Conservation (phyloP, 2,797 vertebrate species). For the Gallirallus australis region DNA sequence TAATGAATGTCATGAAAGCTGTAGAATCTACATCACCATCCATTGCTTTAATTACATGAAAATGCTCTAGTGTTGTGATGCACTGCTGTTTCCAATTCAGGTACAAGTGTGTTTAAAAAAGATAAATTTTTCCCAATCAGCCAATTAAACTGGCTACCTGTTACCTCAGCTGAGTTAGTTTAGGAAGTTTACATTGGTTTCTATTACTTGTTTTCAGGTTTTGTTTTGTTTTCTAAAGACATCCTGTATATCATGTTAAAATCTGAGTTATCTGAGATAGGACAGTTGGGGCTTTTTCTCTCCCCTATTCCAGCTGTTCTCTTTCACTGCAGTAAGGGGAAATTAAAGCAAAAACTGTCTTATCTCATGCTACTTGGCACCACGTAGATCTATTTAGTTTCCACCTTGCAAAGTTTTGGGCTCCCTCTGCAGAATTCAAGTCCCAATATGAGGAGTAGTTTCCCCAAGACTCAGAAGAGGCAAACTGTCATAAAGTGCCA, state of each 20-base stretch:
- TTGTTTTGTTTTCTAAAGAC: conserved; percentile 78
- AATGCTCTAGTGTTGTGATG: conserved; percentile 85
- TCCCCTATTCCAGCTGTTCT: conserved; percentile 40
- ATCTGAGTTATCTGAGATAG: conserved; percentile 72
- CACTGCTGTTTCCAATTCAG: conserved; percentile 86
- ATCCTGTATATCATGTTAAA: conserved; percentile 79
- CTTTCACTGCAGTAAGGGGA: conserved; percentile 61
- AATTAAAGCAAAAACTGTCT: conserved; percentile 60
- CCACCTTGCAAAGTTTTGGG: conserved; percentile 76
- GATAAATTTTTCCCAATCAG: conserved; percentile 83
- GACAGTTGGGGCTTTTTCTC: conserved; percentile 42
- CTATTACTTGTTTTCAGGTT: conserved; percentile 83
- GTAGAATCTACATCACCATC: conserved; percentile 90
- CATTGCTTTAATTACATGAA: conserved; percentile 85
- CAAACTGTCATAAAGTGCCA: conserved; percentile 79
- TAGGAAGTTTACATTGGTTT: conserved; percentile 90
- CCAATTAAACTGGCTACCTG: conserved; percentile 88
- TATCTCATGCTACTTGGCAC: conserved; percentile 73
- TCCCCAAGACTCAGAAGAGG: conserved; percentile 80
- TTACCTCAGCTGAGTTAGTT: conserved; percentile 92
- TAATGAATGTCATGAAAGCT: conserved; percentile 99
- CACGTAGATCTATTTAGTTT: conserved; percentile 74
- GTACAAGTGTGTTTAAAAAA: conserved; percentile 84
- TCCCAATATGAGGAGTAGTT: conserved; percentile 73
- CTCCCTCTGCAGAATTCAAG: conserved; percentile 73